Base-by-base conservation (phyloP, 2,888 invertebrate genomes). In the Cheilosia impressa region DNA sequence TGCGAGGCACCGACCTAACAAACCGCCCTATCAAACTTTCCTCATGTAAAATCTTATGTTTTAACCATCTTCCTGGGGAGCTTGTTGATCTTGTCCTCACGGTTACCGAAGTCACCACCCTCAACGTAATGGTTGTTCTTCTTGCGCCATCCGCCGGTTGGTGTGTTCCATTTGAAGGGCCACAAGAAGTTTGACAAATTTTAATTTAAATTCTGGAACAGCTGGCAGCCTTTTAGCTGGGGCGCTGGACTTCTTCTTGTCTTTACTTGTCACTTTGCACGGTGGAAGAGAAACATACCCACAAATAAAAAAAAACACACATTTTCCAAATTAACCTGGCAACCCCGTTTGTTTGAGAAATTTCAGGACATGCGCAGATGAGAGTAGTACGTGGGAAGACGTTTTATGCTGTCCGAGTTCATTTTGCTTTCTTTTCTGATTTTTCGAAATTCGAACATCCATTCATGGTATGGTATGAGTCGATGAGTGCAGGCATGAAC, bases 121-220 rank as follows among this genome's bases (percentile, higher is more conserved):
- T 99, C 99, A 71, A 99, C 99, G 93, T 98, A 99, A 93, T 99
- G 99, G 93, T 98, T 99, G 88, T 98, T 97, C 96, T 99, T 99
- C 96, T 98, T 98, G 91, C 98, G 96, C 99, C 99, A 99, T 90
- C 99, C 99, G 84, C 99, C 99, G 88, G 97, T 98, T 68, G 99
- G 99, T 90, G 98, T 99, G 95, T 98, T 99, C 87, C 99, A 94
- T 95, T 99, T 99, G 95, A 99, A 99, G 87, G 98, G 98, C 99
- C 99, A 99, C 90, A 99, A 94, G 96, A 98, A 99, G 94, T 99
- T 99, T 91, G 98, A 97, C 78, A n/a, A n/a, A n/a, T n/a, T n/a
- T n/a, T n/a, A n/a, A n/a, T n/a, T n/a, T n/a, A n/a, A n/a, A n/a
- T n/a, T n/a, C n/a, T n/a, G n/a, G n/a, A n/a, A n/a, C n/a, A n/a